These are phyloP conservation scores for Rhodeus uyekii DNA, from an alignment of 2,797 vertebrate species.

Conservation along the genomic window DNA sequence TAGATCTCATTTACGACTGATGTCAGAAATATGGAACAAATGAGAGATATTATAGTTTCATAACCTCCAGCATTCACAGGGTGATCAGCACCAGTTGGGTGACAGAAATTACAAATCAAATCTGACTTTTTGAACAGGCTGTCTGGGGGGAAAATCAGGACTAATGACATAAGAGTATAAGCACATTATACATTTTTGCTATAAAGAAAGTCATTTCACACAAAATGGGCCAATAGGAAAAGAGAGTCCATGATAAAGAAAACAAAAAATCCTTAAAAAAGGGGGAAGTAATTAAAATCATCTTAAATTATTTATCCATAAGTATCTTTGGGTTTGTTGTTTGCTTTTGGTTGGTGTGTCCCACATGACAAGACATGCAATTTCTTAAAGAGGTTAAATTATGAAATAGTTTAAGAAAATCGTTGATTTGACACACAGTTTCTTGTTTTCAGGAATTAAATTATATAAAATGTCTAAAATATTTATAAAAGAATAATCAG, in stretches of 20 bases:
- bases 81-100: slow-evolving; percentile 29
- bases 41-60: slow-evolving; percentile 25
- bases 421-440: not conserved
- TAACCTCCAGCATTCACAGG: slow-evolving; percentile 34
- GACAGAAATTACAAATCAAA: slow-evolving; percentile 47
- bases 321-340: not conserved
- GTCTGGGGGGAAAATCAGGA: slow-evolving; percentile 4
- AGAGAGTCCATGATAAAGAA: not conserved
- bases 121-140: not conserved
- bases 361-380: not conserved
- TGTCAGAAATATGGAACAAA: slow-evolving; percentile 30
- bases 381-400: not conserved
- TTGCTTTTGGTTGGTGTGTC: not conserved
- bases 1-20: slow-evolving; percentile 34
- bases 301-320: not conserved
- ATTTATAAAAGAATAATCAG: not conserved
- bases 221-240: not conserved
- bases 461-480: not conserved
- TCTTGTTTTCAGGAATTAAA: not conserved
- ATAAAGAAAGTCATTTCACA: not conserved
- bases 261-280: not conserved
- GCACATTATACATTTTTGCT: slow-evolving; percentile 9
- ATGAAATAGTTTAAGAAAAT: not conserved
- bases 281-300: not conserved
- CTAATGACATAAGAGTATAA: slow-evolving; percentile 2